Percentiles rank a stretch among this genome's conserved stretches.
Conservation (phyloP, 1,140 invertebrate genomes). For the Arion vulgaris region DNA sequence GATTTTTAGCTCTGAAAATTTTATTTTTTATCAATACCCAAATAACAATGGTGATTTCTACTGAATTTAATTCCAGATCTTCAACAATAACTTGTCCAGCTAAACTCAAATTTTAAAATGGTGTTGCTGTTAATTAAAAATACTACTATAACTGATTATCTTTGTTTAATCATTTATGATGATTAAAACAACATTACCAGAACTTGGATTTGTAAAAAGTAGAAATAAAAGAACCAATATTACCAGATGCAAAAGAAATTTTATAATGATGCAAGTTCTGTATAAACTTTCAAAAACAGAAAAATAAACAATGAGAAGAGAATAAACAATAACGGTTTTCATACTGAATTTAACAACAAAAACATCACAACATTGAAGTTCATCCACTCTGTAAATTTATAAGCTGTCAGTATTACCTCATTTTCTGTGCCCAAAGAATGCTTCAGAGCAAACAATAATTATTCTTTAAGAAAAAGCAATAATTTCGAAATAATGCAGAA, state of each 20-base stretch:
- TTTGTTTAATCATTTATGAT: too few relatives aligned
- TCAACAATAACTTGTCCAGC: too few relatives aligned
- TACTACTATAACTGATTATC: too few relatives aligned
- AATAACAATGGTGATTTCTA: too few relatives aligned
- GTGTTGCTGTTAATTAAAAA: too few relatives aligned
- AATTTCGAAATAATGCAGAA: neutral
- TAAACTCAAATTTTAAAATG: too few relatives aligned
- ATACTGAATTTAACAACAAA: neutral
- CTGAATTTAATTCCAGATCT: too few relatives aligned
- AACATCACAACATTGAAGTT: neutral
- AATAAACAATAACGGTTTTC: neutral
- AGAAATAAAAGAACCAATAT: neutral
- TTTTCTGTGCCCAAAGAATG: slow-evolving; percentile 22
- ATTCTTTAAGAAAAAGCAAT: slow-evolving; percentile 1
- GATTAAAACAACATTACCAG: too few relatives aligned
- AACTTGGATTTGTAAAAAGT: too few relatives aligned
- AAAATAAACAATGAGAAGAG: neutral
- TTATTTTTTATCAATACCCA: too few relatives aligned
- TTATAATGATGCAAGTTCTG: neutral
- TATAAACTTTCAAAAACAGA: neutral
- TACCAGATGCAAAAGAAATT: neutral
- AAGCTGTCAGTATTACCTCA: slow-evolving; percentile 10
- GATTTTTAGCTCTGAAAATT: too few relatives aligned
- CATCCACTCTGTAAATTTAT: neutral
- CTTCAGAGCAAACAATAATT: slow-evolving; percentile 17